Percentiles rank a stretch among this genome's conserved stretches.
Evolutionary conservation across 2,113 vertebrate species (phyloP).

Genomic region (Felis catus): F.catus_Fca126_mat1.0 CM031419.1:195516501-195517000

Average conservation of each 20-base stretch:
- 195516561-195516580: slow-evolving; percentile 34
- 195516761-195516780: not conserved
- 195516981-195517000: not conserved
- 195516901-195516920: not conserved
- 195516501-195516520: not conserved
- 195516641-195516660: not conserved
- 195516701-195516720: not conserved
- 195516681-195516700: slow-evolving; percentile 19
- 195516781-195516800: not conserved
- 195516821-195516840: not conserved
- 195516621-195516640: slow-evolving; percentile 33
- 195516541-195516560: slow-evolving; percentile 12
- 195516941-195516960: not conserved
- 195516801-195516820: not conserved
- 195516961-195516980: not conserved
- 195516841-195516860: not conserved
- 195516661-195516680: not conserved
- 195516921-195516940: not conserved
- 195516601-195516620: slow-evolving; percentile 52
- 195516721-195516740: not conserved
- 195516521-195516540: not conserved
- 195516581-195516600: slow-evolving; percentile 8
- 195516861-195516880: not conserved
- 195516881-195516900: not conserved
- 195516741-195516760: not conserved